These are phyloP conservation scores for Cheilosia urbana DNA, from an alignment of 2,888 invertebrate species.

Conservation along the genomic window DNA sequence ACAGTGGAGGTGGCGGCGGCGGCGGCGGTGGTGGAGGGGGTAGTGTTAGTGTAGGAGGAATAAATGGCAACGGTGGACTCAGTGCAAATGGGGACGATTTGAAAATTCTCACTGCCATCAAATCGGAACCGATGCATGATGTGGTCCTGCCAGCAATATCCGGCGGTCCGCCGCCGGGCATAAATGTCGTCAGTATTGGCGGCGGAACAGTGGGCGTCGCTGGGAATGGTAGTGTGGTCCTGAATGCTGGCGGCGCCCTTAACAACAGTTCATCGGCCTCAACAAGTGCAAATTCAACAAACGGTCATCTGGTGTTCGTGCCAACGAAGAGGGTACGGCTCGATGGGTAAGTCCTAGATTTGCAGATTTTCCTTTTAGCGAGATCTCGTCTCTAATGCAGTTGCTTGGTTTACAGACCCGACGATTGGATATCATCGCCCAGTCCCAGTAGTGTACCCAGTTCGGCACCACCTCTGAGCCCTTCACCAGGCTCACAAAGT, in stretches of 20 bases:
- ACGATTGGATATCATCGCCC: conserved; percentile 88
- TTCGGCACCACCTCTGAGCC: conserved; percentile 87
- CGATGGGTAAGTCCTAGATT: conserved; percentile 80
- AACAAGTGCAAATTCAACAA: conserved; percentile 81
- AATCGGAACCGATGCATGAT: conserved; percentile 83
- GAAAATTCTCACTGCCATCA: conserved; percentile 82
- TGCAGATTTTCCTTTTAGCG: neutral
- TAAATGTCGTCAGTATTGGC: conserved; percentile 61
- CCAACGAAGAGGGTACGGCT: conserved; percentile 85
- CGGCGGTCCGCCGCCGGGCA: conserved; percentile 69
- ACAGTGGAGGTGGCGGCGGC: conserved; percentile 56
- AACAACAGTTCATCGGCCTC: conserved; percentile 70
- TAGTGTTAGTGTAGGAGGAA: conserved; percentile 32
- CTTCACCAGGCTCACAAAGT: conserved; percentile 86
- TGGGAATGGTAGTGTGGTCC: conserved; percentile 56
- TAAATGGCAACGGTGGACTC: conserved; percentile 47
- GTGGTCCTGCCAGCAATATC: conserved; percentile 76
- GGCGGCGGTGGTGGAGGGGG: conserved; percentile 35
- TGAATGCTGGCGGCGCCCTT: conserved; percentile 55
- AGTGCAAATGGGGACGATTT: conserved; percentile 79
- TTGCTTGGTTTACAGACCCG: conserved; percentile 78
- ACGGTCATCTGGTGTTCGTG: conserved; percentile 82
- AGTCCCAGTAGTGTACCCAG: conserved; percentile 86
- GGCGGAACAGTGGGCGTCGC: conserved; percentile 56
- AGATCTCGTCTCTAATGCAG: neutral